phyloP scores from a whole-genome alignment of 2,888 invertebrate species.

The Coleophora deauratella region DNA sequence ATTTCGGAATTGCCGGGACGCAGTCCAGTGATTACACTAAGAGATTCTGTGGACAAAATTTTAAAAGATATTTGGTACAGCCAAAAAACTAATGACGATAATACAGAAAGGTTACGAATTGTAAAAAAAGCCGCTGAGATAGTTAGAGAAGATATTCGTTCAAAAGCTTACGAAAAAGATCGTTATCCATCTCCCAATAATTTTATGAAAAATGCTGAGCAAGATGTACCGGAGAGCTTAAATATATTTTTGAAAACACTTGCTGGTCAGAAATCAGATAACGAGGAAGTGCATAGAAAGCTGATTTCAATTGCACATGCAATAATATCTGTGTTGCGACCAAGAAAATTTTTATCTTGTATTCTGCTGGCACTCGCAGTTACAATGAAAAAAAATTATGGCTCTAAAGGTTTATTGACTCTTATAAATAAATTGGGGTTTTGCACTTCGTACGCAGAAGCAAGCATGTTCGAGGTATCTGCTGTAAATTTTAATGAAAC shows the following conservation, averaged over 20 bases:
- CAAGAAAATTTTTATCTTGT: neutral
- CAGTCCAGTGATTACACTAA: neutral
- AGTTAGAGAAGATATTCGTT: neutral
- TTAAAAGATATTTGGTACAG: neutral
- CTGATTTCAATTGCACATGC: neutral
- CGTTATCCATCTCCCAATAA: neutral
- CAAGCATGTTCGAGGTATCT: neutral
- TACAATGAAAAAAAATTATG: neutral
- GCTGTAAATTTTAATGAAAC: neutral
- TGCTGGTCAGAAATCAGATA: neutral
- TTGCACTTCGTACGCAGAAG: neutral
- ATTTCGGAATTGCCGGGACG: neutral
- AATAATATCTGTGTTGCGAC: neutral
- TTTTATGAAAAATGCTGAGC: neutral
- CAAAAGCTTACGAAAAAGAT: neutral
- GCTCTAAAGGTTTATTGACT: neutral
- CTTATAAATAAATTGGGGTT: neutral
- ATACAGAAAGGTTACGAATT: neutral
- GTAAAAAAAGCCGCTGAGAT: neutral
- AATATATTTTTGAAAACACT: neutral
- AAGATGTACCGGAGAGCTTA: neutral
- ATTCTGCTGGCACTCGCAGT: neutral
- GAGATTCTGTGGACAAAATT: neutral
- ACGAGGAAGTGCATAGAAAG: neutral
- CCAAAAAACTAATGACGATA: neutral